Conservation (phyloP, 2,888 invertebrate genomes). For the Kuschelorhynchus macadamiae region DNA sequence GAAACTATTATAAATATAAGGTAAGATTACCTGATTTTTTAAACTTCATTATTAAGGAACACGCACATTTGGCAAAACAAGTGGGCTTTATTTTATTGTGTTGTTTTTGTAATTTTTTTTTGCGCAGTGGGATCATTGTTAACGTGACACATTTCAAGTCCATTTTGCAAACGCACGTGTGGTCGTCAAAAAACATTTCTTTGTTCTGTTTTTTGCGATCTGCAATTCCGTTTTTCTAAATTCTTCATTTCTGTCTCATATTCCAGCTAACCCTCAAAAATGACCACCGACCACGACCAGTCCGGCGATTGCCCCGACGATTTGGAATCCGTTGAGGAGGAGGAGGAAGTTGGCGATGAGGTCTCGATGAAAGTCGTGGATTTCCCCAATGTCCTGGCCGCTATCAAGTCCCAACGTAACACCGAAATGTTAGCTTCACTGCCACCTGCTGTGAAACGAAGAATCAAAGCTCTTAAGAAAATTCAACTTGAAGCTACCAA, state of each 20-base stretch:
- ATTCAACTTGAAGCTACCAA: constrained; percentile 88
- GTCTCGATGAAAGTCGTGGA: constrained; percentile 62
- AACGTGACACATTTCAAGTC: constrained; percentile 41
- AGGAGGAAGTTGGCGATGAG: constrained; percentile 68
- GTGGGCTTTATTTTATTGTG: constrained; percentile 30
- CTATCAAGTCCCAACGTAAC: constrained; percentile 72
- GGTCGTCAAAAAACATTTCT: constrained; percentile 30
- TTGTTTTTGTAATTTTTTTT: constrained; percentile 35
- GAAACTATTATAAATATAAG: constrained; percentile 3
- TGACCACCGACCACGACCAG: constrained; percentile 77
- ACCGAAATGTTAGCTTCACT: constrained; percentile 75
- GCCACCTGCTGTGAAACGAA: constrained; percentile 83
- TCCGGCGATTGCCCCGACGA: constrained; percentile 77
- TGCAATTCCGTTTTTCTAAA: constrained; percentile 12
- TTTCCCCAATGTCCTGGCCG: constrained; percentile 74
- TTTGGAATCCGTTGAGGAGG: constrained; percentile 78
- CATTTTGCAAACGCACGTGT: constrained; percentile 32
- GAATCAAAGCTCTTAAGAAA: constrained; percentile 88
- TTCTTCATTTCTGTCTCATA: constrained; percentile 6
- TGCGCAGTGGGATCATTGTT: constrained; percentile 43
- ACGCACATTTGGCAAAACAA: not conserved
- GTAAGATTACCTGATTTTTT: not conserved
- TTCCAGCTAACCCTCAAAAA: constrained; percentile 57
- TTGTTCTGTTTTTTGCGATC: constrained; percentile 19
- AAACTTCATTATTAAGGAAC: not conserved